A percentile compares a stretch with the other conserved stretches of the same genome.
Evolutionary conservation across 2,888 invertebrate genomes (phyloP).

Genomic region (Tipula confusa): DNA sequence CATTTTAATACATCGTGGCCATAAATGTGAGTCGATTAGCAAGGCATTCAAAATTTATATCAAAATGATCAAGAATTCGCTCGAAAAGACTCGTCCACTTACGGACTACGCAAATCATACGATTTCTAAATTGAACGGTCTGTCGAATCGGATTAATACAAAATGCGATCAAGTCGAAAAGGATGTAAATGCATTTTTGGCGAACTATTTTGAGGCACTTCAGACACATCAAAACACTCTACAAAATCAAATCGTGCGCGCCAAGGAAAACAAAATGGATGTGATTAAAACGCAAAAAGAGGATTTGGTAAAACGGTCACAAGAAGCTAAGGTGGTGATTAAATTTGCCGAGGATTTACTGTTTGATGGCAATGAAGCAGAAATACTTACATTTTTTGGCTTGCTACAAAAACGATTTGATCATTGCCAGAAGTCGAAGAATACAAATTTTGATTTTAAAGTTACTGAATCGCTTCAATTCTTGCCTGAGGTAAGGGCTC

Average conservation of each 20-base stretch:
- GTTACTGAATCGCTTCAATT: constrained; percentile 54
- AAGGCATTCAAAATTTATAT: constrained; percentile 59
- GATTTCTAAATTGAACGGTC: constrained; percentile 52
- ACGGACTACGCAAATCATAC: constrained; percentile 59
- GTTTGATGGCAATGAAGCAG: constrained; percentile 63
- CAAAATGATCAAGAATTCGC: constrained; percentile 56
- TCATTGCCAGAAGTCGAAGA: constrained; percentile 56
- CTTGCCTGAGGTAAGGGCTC: constrained; percentile 54
- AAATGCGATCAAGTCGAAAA: constrained; percentile 47
- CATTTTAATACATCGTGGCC: constrained; percentile 57
- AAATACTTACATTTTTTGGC: constrained; percentile 63
- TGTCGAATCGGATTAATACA: constrained; percentile 44
- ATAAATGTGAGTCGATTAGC: constrained; percentile 58
- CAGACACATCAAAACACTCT: constrained; percentile 58
- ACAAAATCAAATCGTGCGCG: constrained; percentile 49
- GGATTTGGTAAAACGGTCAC: constrained; percentile 54
- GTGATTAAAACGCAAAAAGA: constrained; percentile 53
- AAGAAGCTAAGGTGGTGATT: constrained; percentile 58
- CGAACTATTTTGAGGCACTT: constrained; percentile 60
- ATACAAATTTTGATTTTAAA: constrained; percentile 41
- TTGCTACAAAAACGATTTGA: constrained; percentile 64
- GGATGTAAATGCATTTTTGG: constrained; percentile 64
- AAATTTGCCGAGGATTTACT: constrained; percentile 63
- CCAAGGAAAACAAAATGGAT: constrained; percentile 50
- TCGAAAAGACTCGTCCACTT: constrained; percentile 58